Evolutionary conservation across 2,888 invertebrate genomes (phyloP), one percentile per base, ranked within the genome.

Genomic region (Hemithea aestivaria): DNA sequence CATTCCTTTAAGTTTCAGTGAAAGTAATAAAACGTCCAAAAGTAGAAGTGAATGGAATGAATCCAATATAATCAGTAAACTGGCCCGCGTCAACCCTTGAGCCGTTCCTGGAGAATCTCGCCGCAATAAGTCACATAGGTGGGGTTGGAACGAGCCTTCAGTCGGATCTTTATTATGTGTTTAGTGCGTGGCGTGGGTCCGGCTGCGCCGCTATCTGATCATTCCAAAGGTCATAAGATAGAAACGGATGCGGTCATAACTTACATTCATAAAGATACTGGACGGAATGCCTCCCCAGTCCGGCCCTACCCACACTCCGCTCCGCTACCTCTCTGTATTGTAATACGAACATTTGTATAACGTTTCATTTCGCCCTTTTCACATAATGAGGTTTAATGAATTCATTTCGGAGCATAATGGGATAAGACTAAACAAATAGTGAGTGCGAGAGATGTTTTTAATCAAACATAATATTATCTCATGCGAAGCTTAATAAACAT

Each of bases 121-220:
- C 10, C 30, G 36, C 41, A 29, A 29, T 37, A 25, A 36, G 41
- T 42, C 36, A 42, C 36, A 20, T 36, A 41, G 47, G 46, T 41
- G 51, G 48, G 45, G 54, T 45, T 51, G 47, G 28, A 54, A 42
- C 53, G 54, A 46, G 52, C 46, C 35, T 48, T 37, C 49, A 50
- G 50, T 56, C 28, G 28, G 29, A 33, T 42, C 29, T 37, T 77
- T 74, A 78, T 72, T 63, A 69, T 63, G 73, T 78, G 80, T 78
- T 78, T 77, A 79, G 70, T 62, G 67, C 61, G 47, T 54, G 58
- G 65, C 59, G 56, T 56, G 48, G 58, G 53, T 2, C 16, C 48
- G 57, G 53, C 51, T 26, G 28, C 20, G 27, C 16, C 53, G 58
- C 62, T 70, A 72, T 74, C 73, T 63, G 72, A 76, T 70, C 68